Evolutionary conservation across 1,140 invertebrate species (phyloP), one percentile per base, ranked within the genome.

Genomic region (Subanguina moxae): DNA sequence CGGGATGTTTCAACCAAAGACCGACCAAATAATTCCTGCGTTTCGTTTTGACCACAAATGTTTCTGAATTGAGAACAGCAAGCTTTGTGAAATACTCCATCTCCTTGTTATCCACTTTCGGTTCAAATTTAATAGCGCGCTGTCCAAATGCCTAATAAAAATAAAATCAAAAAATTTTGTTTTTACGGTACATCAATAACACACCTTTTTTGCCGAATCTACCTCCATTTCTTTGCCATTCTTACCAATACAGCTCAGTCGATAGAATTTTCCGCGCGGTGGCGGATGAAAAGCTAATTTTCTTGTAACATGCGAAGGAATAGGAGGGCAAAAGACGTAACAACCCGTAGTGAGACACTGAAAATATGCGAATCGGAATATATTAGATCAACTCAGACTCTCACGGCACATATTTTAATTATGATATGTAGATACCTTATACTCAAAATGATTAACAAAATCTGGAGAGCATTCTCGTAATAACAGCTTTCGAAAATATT

Each of bases 241-340:
- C 17, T 57, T 42, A 19, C 43, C 42, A 15, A 27, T 46, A 1
- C 27, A 28, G 15, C 30, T n/a, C n/a, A 69, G 48, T 15, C 46
- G 27, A 42, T 69, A 69, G 68, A 21, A 66, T 52, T 27, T 1
- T 1, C 27, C 67, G 17, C 43, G 11, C 30, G 28, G 68, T 5
- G 67, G 67, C 1, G 67, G 67, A 62, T 71, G 67, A 43, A 69
- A 69, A 9, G 67, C 67, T 13, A 69, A 13, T 23, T 69, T 69
- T 57, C 67, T 28, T 23, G 45, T 57, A 25, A 69, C 28, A n/a
- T 28, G 27, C 1, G 42, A 25, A 17, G 67, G 67, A 5, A 69
- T 25, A 15, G 67, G 67, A 17, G 67, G 67, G 43, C 67, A 71
- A 19, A 71, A 19, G 15, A 69, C 48, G 25, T 69, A 69, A 42